Evolutionary conservation across 2,797 vertebrate species (phyloP).

Genomic region (Amblyopsis hoosieri): DNA sequence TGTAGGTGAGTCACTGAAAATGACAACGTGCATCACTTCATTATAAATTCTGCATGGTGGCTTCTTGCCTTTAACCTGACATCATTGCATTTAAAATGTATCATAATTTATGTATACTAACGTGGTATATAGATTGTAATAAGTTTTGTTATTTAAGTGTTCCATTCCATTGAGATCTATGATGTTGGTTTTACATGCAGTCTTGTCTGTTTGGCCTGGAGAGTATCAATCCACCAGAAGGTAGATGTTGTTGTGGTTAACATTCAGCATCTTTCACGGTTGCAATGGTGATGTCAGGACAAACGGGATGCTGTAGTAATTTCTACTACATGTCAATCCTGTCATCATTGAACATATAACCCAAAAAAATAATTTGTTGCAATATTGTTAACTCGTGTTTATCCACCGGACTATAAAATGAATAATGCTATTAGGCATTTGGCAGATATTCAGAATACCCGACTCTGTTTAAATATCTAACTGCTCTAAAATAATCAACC

Average conservation of each 20-base stretch:
- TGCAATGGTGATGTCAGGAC: too few species aligned
- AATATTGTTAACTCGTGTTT: constrained; percentile 24
- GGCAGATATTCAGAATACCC: constrained; percentile 4
- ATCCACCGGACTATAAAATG: constrained; percentile 26
- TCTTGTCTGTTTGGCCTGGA: too few species aligned
- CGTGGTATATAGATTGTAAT: too few species aligned
- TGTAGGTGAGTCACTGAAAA: constrained; percentile 38
- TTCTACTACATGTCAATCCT: constrained; percentile 26
- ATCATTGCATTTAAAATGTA: constrained; percentile 1
- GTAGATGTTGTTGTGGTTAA: too few species aligned
- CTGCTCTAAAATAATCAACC: constrained; percentile 6
- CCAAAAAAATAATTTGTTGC: not conserved
- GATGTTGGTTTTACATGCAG: too few species aligned
- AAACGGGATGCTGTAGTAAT: too few species aligned
- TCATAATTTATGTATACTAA: too few species aligned
- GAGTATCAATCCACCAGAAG: too few species aligned
- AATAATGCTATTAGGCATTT: not conserved
- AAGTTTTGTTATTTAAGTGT: too few species aligned
- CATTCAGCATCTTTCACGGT: too few species aligned
- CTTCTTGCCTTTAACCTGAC: constrained; percentile 29
- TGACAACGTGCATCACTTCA: constrained; percentile 56
- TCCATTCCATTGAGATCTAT: too few species aligned
- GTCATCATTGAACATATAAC: constrained; percentile 18
- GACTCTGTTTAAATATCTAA: too few species aligned
- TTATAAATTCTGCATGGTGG: constrained; percentile 16